Evolutionary conservation across 23 tunicate species (phyloP), one percentile per base, ranked within the genome.

Genomic region (Styela clava): DNA sequence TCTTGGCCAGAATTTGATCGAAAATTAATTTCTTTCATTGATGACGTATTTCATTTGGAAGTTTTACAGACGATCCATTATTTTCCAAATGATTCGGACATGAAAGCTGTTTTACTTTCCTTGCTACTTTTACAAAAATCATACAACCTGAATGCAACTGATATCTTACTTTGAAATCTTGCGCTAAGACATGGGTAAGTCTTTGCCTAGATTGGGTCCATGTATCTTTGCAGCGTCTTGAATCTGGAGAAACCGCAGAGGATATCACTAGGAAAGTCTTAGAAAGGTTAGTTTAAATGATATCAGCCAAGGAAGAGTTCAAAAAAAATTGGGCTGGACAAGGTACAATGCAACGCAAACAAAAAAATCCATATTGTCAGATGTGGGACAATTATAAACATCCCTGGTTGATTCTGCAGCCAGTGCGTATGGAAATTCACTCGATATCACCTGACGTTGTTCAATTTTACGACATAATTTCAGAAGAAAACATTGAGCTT

Each of bases 1-100:
- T 44, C 56, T 44, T 44, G 56, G 56, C 9, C 9, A 44, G 56
- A 44, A 44, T 44, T 44, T 44, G 56, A 7, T 44, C 7, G 56
- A 44, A 44, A 31, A 2, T 26, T 32, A 5, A 27, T 18, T 3
- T 34, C 34, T 16, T 18, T 71, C 37, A 30, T 21, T 34, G 16
- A 29, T 32, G 16, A 16, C 35, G 34, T 26, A 5, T 3, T 18
- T 2, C 35, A 3, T 18, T 44, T 12, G 56, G 56, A 44, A 44
- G 7, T 44, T 44, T 44, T 5, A 5, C 56, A 44, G 56, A 44
- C 56, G 12, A 71, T 71, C 16, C 12, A 26, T 2, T 19, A 35
- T 71, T 71, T 71, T 71, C 77, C 77, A 27, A 29, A 2, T 21
- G 12, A 18, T 21, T 33, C 32, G 24, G 77, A 71, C 37, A 27